Evolutionary conservation across 2,888 invertebrate species (phyloP).

Genomic region (Pammene fasciana): DNA sequence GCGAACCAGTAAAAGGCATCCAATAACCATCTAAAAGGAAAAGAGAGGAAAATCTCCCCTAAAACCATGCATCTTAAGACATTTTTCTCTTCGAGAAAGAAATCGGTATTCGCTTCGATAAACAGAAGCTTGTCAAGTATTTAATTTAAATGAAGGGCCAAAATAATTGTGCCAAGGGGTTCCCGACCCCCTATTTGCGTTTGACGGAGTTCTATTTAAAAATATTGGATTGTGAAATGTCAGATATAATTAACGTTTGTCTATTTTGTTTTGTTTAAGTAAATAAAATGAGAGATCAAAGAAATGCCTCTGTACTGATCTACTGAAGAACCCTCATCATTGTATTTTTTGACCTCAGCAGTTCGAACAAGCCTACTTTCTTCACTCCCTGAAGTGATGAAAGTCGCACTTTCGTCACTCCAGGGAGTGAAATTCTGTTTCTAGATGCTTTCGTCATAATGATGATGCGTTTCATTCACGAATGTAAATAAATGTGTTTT

Average conservation of each 20-base stretch:
- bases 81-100: slow-evolving; percentile 4
- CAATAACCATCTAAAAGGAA: neutral
- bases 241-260: slow-evolving; percentile 1
- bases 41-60: neutral
- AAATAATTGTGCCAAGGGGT: slow-evolving; percentile 45
- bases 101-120: slow-evolving; percentile 41
- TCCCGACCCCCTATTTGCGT: slow-evolving; percentile 43
- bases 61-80: slow-evolving; percentile 4
- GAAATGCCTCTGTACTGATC: too few relatives aligned
- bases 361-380: too few relatives aligned
- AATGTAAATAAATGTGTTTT: too few relatives aligned
- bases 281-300: too few relatives aligned
- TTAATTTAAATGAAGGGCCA: slow-evolving; percentile 51
- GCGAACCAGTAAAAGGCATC: slow-evolving; percentile 3
- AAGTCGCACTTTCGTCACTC: too few relatives aligned
- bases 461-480: too few relatives aligned
- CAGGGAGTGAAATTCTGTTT: too few relatives aligned
- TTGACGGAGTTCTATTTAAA: slow-evolving; percentile 15
- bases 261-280: neutral
- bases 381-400: too few relatives aligned
- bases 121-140: slow-evolving; percentile 45
- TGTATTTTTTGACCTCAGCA: too few relatives aligned
- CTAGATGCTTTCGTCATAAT: too few relatives aligned
- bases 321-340: too few relatives aligned
- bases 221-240: slow-evolving; percentile 22